Conservation (phyloP, 1,140 invertebrate genomes). For the Aphelenchoides besseyi region DNA sequence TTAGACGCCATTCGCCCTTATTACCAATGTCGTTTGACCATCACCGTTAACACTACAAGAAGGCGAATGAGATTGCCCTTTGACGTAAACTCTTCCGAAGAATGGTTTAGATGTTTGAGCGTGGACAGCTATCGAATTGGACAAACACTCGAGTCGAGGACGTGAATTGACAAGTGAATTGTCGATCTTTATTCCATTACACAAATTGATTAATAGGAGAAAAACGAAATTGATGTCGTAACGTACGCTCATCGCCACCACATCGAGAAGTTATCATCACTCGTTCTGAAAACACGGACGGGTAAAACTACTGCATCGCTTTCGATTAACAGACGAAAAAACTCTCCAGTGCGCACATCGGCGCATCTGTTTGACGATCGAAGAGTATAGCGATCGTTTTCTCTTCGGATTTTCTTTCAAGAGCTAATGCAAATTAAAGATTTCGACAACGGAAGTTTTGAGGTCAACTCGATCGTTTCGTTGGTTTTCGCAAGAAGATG, state of each 20-base stretch:
- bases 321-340: too few relatives aligned
- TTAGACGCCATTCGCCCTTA: background rate
- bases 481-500: too few relatives aligned
- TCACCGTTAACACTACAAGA: background rate
- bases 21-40: conserved; percentile 2
- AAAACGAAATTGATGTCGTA: too few relatives aligned
- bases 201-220: background rate
- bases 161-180: conserved; percentile 8
- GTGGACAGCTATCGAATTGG: background rate
- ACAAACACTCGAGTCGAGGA: background rate
- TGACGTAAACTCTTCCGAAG: conserved; percentile 16
- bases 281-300: too few relatives aligned
- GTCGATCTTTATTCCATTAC: background rate
- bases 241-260: background rate
- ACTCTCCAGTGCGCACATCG: too few relatives aligned
- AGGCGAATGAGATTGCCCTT: background rate
- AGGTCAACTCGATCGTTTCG: too few relatives aligned
- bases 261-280: conserved; percentile 2
- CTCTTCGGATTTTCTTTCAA: too few relatives aligned
- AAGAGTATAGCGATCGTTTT: too few relatives aligned
- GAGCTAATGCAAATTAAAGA: too few relatives aligned
- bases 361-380: too few relatives aligned
- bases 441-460: too few relatives aligned
- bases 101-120: background rate
- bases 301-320: too few relatives aligned